Percentiles rank a stretch among this genome's conserved stretches.
Conservation (phyloP, 2,797 vertebrate genomes). For the Sebastes iracundus region DNA sequence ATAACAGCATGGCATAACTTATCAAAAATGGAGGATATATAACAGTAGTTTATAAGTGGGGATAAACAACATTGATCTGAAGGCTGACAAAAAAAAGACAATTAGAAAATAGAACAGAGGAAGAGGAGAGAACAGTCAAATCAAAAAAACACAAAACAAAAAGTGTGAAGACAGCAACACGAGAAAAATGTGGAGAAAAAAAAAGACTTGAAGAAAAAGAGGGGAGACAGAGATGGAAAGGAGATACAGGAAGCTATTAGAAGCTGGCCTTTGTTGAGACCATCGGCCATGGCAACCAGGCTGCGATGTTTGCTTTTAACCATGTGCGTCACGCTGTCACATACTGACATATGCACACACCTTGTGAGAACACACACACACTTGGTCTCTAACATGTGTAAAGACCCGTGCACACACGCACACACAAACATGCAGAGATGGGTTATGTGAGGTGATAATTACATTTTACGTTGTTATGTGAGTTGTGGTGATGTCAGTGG, state of each 20-base stretch:
- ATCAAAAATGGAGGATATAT: background rate
- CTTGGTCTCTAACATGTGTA: background rate
- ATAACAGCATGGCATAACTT: background rate
- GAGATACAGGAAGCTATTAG: conserved; percentile 51
- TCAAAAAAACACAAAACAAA: background rate
- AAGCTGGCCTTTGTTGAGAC: conserved; percentile 41
- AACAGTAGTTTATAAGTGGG: background rate
- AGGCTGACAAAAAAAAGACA: background rate
- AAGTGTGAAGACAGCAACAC: background rate
- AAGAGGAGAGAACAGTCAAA: background rate
- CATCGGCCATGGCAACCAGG: conserved; percentile 53
- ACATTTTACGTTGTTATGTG: background rate
- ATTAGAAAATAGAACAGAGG: background rate
- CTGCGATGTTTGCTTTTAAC: conserved; percentile 23
- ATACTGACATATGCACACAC: conserved; percentile 17
- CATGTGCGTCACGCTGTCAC: conserved; percentile 34
- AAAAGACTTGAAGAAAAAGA: background rate
- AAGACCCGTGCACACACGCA: no score
- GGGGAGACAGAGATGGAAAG: conserved; percentile 22
- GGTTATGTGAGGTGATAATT: conserved; percentile 32
- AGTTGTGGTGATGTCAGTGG: background rate
- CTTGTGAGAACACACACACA: background rate
- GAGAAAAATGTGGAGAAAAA: background rate
- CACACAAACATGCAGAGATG: background rate
- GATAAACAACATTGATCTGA: background rate